A percentile compares a stretch with the other conserved stretches of the same genome.
Conservation (phyloP, 2,113 vertebrate species). For the Leucopsar rothschildi region DNA sequence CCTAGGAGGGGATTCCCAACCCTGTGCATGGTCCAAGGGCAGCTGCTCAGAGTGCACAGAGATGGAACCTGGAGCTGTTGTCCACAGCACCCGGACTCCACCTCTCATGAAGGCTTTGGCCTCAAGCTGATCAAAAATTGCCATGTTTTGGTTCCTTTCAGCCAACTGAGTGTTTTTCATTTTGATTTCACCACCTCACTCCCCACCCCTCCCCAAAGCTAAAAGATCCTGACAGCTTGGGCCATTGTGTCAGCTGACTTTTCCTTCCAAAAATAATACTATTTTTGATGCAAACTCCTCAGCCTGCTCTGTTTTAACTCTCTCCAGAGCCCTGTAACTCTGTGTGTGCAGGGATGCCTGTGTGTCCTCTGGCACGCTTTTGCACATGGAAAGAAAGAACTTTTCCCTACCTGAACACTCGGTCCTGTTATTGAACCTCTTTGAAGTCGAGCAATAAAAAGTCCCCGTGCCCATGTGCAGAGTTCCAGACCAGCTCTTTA, state of each 20-base stretch:
- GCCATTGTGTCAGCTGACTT: neutral
- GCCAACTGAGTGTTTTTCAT: neutral
- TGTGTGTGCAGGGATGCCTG: neutral
- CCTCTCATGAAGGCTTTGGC: rapidly evolving
- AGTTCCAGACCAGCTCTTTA: slow-evolving; percentile 1
- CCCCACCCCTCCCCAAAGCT: rapidly evolving
- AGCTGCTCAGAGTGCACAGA: neutral
- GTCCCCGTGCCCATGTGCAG: neutral
- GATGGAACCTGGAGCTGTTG: rapidly evolving
- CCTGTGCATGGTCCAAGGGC: neutral
- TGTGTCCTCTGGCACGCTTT: neutral
- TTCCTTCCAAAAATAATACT: slow-evolving; percentile 13
- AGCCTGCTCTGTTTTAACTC: neutral
- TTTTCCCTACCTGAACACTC: slow-evolving; percentile 4
- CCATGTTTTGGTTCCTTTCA: neutral
- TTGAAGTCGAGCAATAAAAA: slow-evolving; percentile 17
- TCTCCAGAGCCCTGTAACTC: neutral
- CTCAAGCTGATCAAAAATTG: neutral
- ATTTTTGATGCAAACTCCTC: neutral
- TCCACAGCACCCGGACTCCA: neutral
- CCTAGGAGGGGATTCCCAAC: rapidly evolving
- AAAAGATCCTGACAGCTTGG: neutral
- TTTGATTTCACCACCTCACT: neutral
- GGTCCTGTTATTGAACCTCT: neutral
- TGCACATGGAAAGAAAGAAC: slow-evolving; percentile 3